These are phyloP conservation scores for Zapus hudsonius DNA, from an alignment of 2,113 vertebrate species.

Conservation along the genomic window DNA sequence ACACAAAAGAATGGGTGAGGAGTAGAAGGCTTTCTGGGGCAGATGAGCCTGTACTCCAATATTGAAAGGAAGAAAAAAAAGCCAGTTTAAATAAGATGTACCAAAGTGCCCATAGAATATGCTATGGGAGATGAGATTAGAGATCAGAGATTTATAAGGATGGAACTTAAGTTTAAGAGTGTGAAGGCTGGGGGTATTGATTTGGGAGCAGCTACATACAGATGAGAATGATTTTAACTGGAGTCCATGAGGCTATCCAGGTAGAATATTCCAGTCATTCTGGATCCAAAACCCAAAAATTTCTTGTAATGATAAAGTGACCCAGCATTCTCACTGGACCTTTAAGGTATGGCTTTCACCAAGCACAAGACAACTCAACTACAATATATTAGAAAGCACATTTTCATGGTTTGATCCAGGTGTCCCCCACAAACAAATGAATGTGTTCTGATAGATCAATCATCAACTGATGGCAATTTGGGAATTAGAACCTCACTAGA, in stretches of 20 bases:
- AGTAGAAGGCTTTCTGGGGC: background rate
- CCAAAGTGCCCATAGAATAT: background rate
- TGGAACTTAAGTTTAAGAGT: background rate
- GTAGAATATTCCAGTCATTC: background rate
- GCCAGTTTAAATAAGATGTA: background rate
- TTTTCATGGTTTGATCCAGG: too few species aligned
- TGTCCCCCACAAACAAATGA: too few species aligned
- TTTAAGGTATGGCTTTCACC: background rate
- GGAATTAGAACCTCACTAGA: too few species aligned
- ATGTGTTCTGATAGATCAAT: too few species aligned
- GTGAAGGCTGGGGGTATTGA: background rate
- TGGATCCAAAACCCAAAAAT: background rate
- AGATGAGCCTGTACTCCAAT: background rate
- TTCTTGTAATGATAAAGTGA: background rate
- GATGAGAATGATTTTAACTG: background rate
- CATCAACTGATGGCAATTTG: too few species aligned
- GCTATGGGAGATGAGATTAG: background rate
- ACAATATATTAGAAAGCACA: conserved; percentile 1
- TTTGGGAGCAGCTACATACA: background rate
- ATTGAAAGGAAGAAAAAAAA: background rate
- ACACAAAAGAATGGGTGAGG: background rate
- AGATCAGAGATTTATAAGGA: background rate
- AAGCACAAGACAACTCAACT: background rate
- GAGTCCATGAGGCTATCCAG: background rate
- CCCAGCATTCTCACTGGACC: background rate